Evolutionary conservation across 2,888 invertebrate genomes (phyloP).

Genomic region (Desoria tigrina): DNA sequence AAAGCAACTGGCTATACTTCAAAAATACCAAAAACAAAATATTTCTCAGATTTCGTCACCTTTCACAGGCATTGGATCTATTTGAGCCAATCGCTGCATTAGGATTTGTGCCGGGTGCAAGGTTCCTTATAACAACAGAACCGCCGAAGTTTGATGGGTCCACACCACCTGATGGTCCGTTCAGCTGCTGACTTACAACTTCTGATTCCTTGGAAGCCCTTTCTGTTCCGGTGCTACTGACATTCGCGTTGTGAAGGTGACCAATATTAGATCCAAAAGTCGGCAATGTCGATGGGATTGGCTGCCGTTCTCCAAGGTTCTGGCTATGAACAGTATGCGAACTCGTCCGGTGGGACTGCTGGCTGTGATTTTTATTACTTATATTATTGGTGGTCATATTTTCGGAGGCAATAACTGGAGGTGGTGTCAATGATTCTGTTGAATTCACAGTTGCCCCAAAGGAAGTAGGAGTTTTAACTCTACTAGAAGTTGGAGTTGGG

Average conservation of each 20-base stretch:
- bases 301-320: background rate
- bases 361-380: background rate
- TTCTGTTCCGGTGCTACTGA: background rate
- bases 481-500: constrained; percentile 39
- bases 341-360: background rate
- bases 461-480: constrained; percentile 34
- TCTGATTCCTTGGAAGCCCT: background rate
- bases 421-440: constrained; percentile 22
- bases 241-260: background rate
- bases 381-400: background rate
- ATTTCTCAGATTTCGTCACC: constrained; percentile 1
- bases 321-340: background rate
- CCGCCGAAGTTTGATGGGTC: background rate
- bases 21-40: background rate
- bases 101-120: constrained; percentile 38
- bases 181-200: background rate
- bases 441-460: constrained; percentile 16
- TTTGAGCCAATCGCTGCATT: constrained; percentile 22
- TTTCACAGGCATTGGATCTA: constrained; percentile 10
- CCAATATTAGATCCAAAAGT: background rate
- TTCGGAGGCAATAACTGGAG: constrained; percentile 11
- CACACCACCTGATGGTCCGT: background rate
- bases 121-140: constrained; percentile 28
- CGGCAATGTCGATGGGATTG: background rate
- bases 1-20: background rate